Evolutionary conservation across 2,888 invertebrate species (phyloP).

Genomic region (Synanthedon myopaeformis): DNA sequence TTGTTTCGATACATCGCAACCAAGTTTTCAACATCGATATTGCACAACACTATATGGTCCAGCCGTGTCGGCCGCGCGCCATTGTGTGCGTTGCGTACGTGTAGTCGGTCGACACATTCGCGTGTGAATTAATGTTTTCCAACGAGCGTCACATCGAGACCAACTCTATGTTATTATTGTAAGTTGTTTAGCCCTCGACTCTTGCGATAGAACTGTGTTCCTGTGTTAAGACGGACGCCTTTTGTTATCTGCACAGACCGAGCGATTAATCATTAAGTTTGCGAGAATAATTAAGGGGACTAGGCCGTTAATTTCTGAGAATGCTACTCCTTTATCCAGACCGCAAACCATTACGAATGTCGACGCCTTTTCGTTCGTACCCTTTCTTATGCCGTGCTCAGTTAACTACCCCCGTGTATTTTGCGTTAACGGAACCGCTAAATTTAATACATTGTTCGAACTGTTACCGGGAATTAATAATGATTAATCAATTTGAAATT

Average conservation of each 20-base stretch:
- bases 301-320: background rate
- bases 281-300: conserved; percentile 4
- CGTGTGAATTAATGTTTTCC: conserved; percentile 33
- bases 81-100: background rate
- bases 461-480: too few species aligned
- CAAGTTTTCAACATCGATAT: too few species aligned
- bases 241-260: conserved; percentile 27
- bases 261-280: conserved; percentile 24
- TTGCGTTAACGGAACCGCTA: too few species aligned
- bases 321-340: background rate
- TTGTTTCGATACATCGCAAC: too few species aligned
- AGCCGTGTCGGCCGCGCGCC: background rate
- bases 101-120: background rate
- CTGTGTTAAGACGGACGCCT: conserved; percentile 27
- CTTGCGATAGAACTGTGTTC: conserved; percentile 31
- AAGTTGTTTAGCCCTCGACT: conserved; percentile 29
- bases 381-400: too few species aligned
- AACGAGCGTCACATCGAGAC: conserved; percentile 45
- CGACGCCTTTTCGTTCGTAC: background rate
- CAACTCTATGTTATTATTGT: conserved; percentile 44
- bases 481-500: too few species aligned
- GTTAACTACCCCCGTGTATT: too few species aligned
- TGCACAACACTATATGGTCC: too few species aligned
- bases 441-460: too few species aligned
- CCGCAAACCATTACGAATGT: background rate